Evolutionary conservation across 2,888 invertebrate genomes (phyloP), one percentile per base, ranked within the genome.

Genomic region (Phyto melanocephala): DNA sequence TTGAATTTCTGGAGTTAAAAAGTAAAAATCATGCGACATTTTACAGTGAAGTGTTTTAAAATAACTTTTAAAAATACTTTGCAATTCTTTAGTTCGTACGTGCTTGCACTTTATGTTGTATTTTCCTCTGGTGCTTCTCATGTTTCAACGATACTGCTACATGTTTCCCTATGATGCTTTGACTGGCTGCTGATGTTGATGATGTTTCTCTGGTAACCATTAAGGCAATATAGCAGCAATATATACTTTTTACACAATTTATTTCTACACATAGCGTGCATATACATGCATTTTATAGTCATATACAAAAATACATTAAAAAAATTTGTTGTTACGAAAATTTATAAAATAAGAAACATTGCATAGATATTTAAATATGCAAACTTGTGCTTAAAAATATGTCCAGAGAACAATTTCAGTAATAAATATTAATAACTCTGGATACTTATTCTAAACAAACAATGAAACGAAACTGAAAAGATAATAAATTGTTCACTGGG

Each of bases 261-360:
- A n/a, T n/a, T n/a, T n/a, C n/a, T 24, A 33, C 20, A 37, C 33
- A 52, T 37, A n/a, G n/a, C n/a, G n/a, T n/a, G 35, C 11, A 42
- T 17, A 42, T 10, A 47, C 13, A 22, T n/a, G 2, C 17, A 42
- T 15, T n/a, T n/a, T n/a, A n/a, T n/a, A n/a, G n/a, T n/a, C n/a
- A n/a, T n/a, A n/a, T n/a, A n/a, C n/a, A n/a, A n/a, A n/a, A n/a
- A n/a, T n/a, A n/a, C n/a, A n/a, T n/a, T n/a, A n/a, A n/a, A n/a
- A 67, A 60, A 37, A 60, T 67, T 76, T 60, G 58, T 20, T 67
- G 74, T 65, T 24, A 45, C 4, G 54, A 65, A 74, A 35, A 35
- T 63, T 22, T 74, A 42, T 71, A 22, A 2, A 47, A 13, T 22
- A 20, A 60, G 33, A 28, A n/a, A 17, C 35, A 40, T 24, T 62